These are phyloP conservation scores for Hyppa rectilinea DNA, from an alignment of 2,888 invertebrate species.

Conservation along the genomic window DNA sequence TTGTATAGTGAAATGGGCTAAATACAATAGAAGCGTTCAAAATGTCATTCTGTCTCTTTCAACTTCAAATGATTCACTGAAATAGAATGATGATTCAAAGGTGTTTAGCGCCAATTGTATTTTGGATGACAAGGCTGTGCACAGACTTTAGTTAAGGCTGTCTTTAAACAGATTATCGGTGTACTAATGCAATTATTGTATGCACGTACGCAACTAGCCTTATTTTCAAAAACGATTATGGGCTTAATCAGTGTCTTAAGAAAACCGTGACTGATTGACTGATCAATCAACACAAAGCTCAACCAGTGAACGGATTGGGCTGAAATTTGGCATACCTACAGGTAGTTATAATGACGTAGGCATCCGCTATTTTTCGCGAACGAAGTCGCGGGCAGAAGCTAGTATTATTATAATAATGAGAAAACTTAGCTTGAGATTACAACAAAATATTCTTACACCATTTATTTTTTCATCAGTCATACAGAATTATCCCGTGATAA, in stretches of 20 bases:
- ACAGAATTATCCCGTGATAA: constrained; percentile 23
- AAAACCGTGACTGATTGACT: too few species aligned
- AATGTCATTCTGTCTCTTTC: not conserved
- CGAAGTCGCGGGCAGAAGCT: too few species aligned
- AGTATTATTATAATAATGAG: not conserved
- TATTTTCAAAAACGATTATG: not conserved
- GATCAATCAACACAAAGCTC: too few species aligned
- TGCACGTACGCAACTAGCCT: not conserved
- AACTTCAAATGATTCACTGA: not conserved
- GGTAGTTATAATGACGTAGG: too few species aligned
- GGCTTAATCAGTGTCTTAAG: too few species aligned
- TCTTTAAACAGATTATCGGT: too few species aligned
- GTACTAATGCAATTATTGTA: too few species aligned
- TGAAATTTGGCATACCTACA: too few species aligned
- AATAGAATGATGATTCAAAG: not conserved
- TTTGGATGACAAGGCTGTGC: not conserved
- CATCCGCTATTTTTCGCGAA: too few species aligned
- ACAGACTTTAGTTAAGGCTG: not conserved
- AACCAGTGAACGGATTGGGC: too few species aligned
- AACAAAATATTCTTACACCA: not conserved
- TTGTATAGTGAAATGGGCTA: not conserved
- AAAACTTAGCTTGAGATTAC: not conserved
- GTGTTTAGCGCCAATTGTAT: not conserved
- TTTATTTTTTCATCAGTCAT: constrained; percentile 40
- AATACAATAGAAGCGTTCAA: not conserved